Evolutionary conservation across 2,113 vertebrate genomes (phyloP), one percentile per base, ranked within the genome.

Genomic region (Saimiri boliviensis): DNA sequence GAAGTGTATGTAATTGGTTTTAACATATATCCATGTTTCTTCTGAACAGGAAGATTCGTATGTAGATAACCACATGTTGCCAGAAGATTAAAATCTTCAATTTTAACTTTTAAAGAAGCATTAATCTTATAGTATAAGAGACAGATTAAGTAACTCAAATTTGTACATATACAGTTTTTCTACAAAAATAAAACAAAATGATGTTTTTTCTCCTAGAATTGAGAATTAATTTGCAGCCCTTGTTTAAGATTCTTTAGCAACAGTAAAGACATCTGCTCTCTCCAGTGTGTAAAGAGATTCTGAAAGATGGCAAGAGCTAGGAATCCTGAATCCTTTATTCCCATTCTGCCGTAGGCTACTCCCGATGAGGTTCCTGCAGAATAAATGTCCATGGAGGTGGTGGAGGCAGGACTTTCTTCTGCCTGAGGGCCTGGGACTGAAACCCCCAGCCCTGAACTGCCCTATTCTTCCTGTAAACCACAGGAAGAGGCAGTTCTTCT

Each of bases 61-160:
- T 83, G 40, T 74, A 80, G 58, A 66, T 84, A 94, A 87, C 37
- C 54, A 60, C 5, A 23, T 87, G 16, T 85, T 90, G 42, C 76
- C 82, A 88, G 66, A 63, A 89, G 93, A 81, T 84, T 81, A 94
- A 96, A 96, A 90, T 93, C 42, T 96, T 86, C 58, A 45, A 70
- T 88, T 93, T 97, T 94, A 95, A 82, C 89, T 90, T 90, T 95
- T 94, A 92, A 84, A 45, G 30, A 86, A 88, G 47, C 60, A 30
- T 37, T 96, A 81, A 56, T 95, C 49, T 83, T 86, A 81, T 5
- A 82, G 47, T 37, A 14, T 81, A 97, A 74, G 83, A 58, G 94
- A 97, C 96, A 94, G 79, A 76, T 83, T 89, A 97, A 79, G 80
- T 84, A 90, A 70, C 14, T 86, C 68, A 96, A 70, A 89, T 91